These are phyloP conservation scores for Drosophila elegans DNA, from an alignment of 1,140 invertebrate genomes.

Conservation along the genomic window DNA sequence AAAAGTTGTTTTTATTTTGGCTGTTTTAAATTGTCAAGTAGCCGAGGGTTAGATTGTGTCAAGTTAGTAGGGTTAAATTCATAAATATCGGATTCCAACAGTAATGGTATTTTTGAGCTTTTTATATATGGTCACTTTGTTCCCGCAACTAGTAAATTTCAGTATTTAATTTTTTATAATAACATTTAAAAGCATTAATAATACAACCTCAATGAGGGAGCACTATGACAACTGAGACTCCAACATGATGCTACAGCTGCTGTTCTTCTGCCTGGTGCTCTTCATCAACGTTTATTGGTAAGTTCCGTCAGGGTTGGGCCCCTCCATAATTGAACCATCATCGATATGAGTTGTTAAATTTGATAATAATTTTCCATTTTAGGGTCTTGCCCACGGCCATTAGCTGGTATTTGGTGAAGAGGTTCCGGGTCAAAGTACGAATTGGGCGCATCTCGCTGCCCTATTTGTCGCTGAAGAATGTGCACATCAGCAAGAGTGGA, in stretches of 20 bases:
- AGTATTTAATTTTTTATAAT: conserved; percentile 13
- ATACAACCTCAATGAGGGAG: neutral
- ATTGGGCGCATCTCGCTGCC: conserved; percentile 89
- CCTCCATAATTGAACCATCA: neutral
- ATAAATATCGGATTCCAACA: neutral
- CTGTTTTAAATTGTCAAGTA: neutral
- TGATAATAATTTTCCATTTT: conserved; percentile 34
- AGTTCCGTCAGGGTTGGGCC: conserved; percentile 13
- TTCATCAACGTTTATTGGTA: conserved; percentile 77
- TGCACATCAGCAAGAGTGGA: conserved; percentile 88
- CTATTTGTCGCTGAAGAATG: conserved; percentile 87
- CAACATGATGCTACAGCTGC: conserved; percentile 70
- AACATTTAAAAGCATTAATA: conserved; percentile 14
- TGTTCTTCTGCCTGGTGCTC: conserved; percentile 58
- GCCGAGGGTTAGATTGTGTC: too few relatives aligned
- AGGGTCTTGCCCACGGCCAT: conserved; percentile 89
- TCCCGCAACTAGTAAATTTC: conserved; percentile 35
- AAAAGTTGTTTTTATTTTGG: too few relatives aligned
- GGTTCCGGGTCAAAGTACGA: conserved; percentile 88
- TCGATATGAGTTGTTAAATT: conserved; percentile 12
- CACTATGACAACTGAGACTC: conserved; percentile 31
- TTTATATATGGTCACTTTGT: neutral
- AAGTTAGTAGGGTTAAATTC: conserved; percentile 1
- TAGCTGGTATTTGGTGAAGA: conserved; percentile 88
- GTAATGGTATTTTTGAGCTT: neutral